phyloP scores from a whole-genome alignment of 2,797 vertebrate genomes.

The Taeniopygia guttata region DNA sequence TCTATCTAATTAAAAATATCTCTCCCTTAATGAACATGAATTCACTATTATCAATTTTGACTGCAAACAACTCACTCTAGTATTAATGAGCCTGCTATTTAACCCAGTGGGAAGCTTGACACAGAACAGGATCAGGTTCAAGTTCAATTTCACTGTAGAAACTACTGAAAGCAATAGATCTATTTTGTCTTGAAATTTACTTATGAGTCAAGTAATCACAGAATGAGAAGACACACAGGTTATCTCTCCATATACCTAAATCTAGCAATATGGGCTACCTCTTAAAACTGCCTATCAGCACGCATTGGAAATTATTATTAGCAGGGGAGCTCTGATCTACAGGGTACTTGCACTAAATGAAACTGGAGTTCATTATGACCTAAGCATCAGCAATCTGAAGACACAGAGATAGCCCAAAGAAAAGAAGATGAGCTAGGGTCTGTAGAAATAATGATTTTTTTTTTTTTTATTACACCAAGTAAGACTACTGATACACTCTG shows the following conservation, averaged over 20 bases:
- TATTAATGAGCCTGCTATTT: background rate
- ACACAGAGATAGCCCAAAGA: background rate
- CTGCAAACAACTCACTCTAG: background rate
- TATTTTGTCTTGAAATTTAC: background rate
- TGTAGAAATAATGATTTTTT: background rate
- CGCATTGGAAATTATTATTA: background rate
- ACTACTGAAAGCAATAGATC: background rate
- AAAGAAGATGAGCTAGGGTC: background rate
- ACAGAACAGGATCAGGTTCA: background rate
- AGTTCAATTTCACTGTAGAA: background rate
- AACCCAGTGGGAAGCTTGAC: background rate
- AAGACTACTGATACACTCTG: background rate
- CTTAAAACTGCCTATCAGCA: background rate
- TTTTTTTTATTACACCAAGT: background rate
- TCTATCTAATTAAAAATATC: conserved; percentile 37
- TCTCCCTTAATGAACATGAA: background rate
- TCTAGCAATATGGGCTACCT: background rate
- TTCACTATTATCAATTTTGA: background rate
- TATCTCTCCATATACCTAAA: background rate
- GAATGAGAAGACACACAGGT: background rate
- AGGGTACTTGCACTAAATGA: background rate
- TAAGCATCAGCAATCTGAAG: background rate
- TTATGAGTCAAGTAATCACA: background rate
- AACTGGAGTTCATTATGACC: background rate
- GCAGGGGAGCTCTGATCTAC: background rate